Percentiles rank a stretch among this genome's conserved stretches.
These are phyloP conservation scores for Picus viridis DNA, from an alignment of 2,797 vertebrate species.

Conservation along the genomic window DNA sequence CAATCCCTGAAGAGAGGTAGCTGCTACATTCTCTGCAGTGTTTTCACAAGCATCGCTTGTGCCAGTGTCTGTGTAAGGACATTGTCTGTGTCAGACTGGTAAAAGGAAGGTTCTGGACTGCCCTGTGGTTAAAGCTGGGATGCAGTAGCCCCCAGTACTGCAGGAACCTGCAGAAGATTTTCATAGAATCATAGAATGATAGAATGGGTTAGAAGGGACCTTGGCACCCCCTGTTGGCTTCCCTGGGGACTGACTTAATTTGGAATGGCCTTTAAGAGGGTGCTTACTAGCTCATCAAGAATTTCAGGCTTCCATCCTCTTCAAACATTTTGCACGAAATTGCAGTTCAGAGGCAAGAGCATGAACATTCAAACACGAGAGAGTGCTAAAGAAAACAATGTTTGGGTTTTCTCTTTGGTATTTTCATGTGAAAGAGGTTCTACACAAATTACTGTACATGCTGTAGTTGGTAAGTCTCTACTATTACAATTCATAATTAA, in stretches of 20 bases:
- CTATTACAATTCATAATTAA: background rate
- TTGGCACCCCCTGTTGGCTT: too few relatives aligned
- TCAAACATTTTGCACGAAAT: background rate
- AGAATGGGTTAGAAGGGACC: too few relatives aligned
- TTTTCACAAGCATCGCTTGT: background rate
- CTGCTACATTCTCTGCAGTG: background rate
- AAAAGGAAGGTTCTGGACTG: background rate
- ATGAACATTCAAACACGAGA: background rate
- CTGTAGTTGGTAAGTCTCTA: background rate
- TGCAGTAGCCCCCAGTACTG: background rate
- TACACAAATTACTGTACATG: background rate
- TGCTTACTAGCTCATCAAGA: too few relatives aligned
- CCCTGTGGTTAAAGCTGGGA: background rate
- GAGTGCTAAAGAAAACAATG: background rate
- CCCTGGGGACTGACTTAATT: too few relatives aligned
- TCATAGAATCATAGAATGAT: too few relatives aligned
- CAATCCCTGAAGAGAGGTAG: background rate
- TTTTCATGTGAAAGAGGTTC: background rate
- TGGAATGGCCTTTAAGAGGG: background rate
- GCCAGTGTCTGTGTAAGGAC: background rate
- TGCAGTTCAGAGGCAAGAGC: background rate
- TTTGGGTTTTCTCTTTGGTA: background rate
- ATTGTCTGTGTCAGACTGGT: background rate
- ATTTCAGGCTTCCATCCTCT: background rate
- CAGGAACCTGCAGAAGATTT: background rate